Percentiles rank a stretch among this genome's conserved stretches.
Evolutionary conservation across 2,797 vertebrate species (phyloP).

Genomic region (Eospalax fontanierii): DNA sequence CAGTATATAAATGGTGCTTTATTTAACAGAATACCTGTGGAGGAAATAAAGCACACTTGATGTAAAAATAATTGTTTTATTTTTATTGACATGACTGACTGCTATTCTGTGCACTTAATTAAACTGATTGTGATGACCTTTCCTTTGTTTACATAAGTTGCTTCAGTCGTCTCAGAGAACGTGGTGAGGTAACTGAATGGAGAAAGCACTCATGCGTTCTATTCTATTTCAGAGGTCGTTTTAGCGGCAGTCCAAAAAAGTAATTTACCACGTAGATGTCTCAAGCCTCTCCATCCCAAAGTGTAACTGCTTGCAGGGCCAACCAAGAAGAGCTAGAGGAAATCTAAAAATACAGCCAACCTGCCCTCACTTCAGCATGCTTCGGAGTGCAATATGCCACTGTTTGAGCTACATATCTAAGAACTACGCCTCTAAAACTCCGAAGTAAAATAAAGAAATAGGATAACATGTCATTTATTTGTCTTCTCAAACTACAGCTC

Average conservation of each 20-base stretch:
- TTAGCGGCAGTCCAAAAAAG: neutral
- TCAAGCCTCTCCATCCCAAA: neutral
- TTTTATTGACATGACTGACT: constrained; percentile 95
- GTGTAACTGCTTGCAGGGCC: neutral
- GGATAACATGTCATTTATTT: constrained; percentile 51
- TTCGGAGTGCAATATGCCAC: neutral
- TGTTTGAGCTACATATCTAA: neutral
- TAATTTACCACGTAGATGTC: neutral
- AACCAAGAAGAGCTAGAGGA: neutral
- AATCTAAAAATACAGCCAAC: neutral
- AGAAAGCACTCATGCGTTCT: neutral
- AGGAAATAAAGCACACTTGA: constrained; percentile 99
- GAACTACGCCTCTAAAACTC: constrained; percentile 42
- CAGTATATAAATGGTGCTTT: constrained; percentile 99
- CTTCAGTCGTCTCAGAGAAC: constrained; percentile 86
- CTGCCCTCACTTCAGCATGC: neutral
- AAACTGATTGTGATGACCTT: constrained; percentile 94
- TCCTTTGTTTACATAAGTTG: constrained; percentile 90
- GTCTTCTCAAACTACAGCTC: constrained; percentile 57
- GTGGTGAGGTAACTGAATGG: constrained; percentile 50
- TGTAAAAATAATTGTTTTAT: constrained; percentile 99
- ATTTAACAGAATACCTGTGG: constrained; percentile 98
- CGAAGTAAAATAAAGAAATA: constrained; percentile 59
- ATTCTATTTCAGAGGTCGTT: neutral
- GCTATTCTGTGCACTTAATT: constrained; percentile 94